Evolutionary conservation across 2,888 invertebrate genomes (phyloP), one percentile per base, ranked within the genome.

Genomic region (Cephonodes hylas): DNA sequence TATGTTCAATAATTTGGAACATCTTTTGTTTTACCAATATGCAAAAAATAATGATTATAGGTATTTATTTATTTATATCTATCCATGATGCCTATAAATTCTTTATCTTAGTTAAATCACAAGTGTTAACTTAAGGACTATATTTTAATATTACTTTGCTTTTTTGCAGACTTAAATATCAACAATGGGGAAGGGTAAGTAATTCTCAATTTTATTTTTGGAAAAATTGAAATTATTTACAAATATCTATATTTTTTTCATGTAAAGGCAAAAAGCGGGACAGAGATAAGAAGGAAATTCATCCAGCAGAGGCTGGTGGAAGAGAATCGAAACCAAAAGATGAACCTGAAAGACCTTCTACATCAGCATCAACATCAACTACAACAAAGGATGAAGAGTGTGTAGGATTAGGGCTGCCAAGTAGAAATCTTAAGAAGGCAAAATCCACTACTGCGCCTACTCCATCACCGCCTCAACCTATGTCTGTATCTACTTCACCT

Each of bases 371-470:
- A n/a, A n/a, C 38, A 3, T n/a, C n/a, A 8, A n/a, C n/a, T n/a
- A 38, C 38, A 38, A 38, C 31, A 31, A 13, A 18, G 0, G 56
- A 53, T 38, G 70, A 69, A 8, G 75, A 71, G 3, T 31, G n/a
- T n/a, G n/a, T 74, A 45, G 73, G 74, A 2, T n/a, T 75, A 22
- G 56, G 61, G n/a, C 66, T 67, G 10, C 63, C 48, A 38, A 72
- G 61, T 38, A 79, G 68, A 63, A 81, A 60, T 65, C 73, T 62
- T 57, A 73, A 71, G 10, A 64, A 66, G n/a, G 72, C 67, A 58
- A 73, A 72, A 62, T 71, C 70, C 23, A 23, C 27, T 8, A 42
- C 18, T 27, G 18, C 18, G 10, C 27, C 3, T 15, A 3, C 23
- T 0, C 20, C 15, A 53, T 18, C 27, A 31, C 3, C 3, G 10